Conservation (phyloP, 2,797 vertebrate genomes). For the Lindbergichthys nudifrons region DNA sequence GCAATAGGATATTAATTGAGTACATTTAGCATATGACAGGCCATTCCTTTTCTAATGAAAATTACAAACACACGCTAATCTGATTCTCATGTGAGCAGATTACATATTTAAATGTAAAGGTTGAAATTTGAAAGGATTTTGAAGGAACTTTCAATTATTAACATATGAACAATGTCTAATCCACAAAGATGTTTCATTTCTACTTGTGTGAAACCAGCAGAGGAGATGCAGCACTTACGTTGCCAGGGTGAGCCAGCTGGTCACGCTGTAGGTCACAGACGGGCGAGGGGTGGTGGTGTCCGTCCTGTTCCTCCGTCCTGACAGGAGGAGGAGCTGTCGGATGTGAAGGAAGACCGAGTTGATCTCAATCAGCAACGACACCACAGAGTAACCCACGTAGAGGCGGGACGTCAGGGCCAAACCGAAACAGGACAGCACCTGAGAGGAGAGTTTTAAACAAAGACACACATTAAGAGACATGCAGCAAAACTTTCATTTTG, state of each 20-base stretch:
- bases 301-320: constrained; percentile 53
- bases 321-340: constrained; percentile 83
- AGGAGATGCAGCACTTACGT: constrained; percentile 26
- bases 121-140: neutral
- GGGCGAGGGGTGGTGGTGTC: neutral
- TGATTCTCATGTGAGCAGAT: neutral
- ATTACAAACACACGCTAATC: too few relatives aligned
- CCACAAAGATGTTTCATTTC: neutral
- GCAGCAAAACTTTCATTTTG: neutral
- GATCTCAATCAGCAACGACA: constrained; percentile 87
- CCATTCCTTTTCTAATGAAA: too few relatives aligned
- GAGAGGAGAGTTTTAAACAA: constrained; percentile 2
- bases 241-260: constrained; percentile 58
- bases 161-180: neutral
- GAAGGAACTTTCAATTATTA: neutral
- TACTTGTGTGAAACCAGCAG: neutral
- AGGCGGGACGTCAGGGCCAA: constrained; percentile 33
- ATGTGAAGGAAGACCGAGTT: constrained; percentile 86
- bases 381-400: constrained; percentile 81
- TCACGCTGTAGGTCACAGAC: constrained; percentile 24
- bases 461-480: neutral
- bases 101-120: neutral
- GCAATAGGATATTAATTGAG: too few relatives aligned
- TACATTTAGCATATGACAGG: too few relatives aligned
- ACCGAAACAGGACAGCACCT: constrained; percentile 53